Conservation (phyloP, 2,113 vertebrate species). For the Neodon shergylaensis region DNA sequence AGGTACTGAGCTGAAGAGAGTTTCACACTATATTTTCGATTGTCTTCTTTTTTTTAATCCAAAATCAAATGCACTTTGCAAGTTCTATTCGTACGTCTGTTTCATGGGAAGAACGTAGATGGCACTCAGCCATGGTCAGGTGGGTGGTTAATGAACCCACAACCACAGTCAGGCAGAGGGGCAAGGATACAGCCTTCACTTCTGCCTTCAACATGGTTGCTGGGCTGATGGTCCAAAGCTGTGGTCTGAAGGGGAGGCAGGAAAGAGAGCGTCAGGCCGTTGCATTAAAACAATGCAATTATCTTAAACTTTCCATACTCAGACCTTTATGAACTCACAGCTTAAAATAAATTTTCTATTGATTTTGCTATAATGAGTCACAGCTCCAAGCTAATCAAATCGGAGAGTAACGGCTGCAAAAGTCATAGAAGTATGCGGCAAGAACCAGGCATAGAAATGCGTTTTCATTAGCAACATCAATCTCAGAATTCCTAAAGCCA, state of each 20-base stretch:
- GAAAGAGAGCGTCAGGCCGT: neutral
- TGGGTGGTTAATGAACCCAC: neutral
- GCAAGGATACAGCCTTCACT: neutral
- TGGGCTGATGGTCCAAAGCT: neutral
- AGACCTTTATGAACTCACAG: constrained; percentile 55
- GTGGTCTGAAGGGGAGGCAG: neutral
- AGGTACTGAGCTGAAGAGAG: neutral
- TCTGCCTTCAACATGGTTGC: neutral
- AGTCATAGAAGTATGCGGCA: constrained; percentile 34
- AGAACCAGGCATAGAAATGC: constrained; percentile 33
- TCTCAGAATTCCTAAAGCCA: constrained; percentile 57
- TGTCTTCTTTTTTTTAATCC: constrained; percentile 19
- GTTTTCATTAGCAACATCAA: constrained; percentile 63
- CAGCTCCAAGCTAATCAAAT: constrained; percentile 65
- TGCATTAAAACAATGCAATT: constrained; percentile 35
- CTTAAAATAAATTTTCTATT: constrained; percentile 72
- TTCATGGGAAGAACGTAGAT: neutral
- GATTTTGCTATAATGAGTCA: constrained; percentile 74
- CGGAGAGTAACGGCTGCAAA: constrained; percentile 22
- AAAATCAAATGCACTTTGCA: constrained; percentile 33
- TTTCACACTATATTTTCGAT: neutral
- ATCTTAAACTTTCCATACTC: constrained; percentile 62
- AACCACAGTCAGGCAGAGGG: neutral
- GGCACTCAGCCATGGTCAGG: neutral
- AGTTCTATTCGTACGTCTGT: neutral